Evolutionary conservation across 2,888 invertebrate species (phyloP).

Genomic region (Cryptus armator): DNA sequence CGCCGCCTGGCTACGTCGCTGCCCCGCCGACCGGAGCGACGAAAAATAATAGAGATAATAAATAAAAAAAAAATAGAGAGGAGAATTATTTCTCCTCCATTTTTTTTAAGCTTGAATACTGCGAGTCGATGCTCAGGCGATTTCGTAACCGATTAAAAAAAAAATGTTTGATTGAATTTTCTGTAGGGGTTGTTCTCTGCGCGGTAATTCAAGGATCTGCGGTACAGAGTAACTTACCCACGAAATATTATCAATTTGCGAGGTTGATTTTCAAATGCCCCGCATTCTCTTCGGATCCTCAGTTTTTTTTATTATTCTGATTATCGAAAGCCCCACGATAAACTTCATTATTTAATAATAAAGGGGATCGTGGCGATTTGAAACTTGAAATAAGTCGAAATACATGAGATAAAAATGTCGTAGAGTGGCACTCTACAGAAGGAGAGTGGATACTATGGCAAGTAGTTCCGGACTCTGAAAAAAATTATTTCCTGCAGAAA

Average conservation of each 20-base stretch:
- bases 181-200: not conserved
- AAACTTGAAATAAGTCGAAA: too few species aligned
- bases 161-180: not conserved
- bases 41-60: conserved; percentile 65
- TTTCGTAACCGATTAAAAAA: not conserved
- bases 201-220: conserved; percentile 11
- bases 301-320: conserved; percentile 26
- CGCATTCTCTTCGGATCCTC: conserved; percentile 44
- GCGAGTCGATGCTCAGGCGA: not conserved
- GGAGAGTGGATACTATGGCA: too few species aligned
- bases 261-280: conserved; percentile 73
- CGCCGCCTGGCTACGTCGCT: conserved; percentile 78
- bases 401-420: too few species aligned
- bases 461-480: too few species aligned
- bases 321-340: not conserved
- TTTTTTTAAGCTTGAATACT: conserved; percentile 22
- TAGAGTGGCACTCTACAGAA: too few species aligned
- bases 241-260: conserved; percentile 76
- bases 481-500: too few species aligned
- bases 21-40: conserved; percentile 46
- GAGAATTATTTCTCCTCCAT: conserved; percentile 14
- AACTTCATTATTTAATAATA: not conserved
- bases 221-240: conserved; percentile 74
- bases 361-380: too few species aligned
- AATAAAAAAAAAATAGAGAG: conserved; percentile 32